A percentile compares a stretch with the other conserved stretches of the same genome.
These are phyloP conservation scores for Clarias gariepinus DNA, from an alignment of 2,113 vertebrate genomes.

Conservation along the genomic window DNA sequence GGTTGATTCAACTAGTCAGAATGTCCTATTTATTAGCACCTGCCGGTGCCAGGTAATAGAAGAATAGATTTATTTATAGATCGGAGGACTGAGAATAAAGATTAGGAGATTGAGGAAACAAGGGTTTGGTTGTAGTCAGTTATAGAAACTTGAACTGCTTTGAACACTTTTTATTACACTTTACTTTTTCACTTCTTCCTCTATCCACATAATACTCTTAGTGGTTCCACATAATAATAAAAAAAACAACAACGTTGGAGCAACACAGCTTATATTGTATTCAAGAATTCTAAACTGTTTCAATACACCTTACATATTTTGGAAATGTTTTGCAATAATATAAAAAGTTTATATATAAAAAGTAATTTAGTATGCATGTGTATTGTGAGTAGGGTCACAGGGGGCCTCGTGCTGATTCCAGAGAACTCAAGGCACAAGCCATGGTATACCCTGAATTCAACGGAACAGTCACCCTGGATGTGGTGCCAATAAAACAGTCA, in stretches of 20 bases:
- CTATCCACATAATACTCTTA: not conserved
- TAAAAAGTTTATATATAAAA: not conserved
- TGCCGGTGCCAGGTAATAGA: not conserved
- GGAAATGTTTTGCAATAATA: not conserved
- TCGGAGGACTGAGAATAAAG: not conserved
- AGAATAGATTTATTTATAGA: constrained; percentile 10
- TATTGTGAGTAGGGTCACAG: no score
- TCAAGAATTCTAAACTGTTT: not conserved
- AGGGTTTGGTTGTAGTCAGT: not conserved
- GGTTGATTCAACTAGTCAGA: not conserved
- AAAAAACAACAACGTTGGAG: not conserved
- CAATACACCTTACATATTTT: not conserved
- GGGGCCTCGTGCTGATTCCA: no score
- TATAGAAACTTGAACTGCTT: not conserved
- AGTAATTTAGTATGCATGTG: no score
- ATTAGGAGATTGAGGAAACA: not conserved
- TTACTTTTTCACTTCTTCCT: not conserved
- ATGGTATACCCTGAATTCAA: no score
- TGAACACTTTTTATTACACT: not conserved
- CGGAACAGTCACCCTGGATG: no score
- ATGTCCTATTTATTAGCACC: not conserved
- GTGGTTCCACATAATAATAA: not conserved
- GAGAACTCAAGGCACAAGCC: no score
- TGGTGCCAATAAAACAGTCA: no score
- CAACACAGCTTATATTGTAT: not conserved